phyloP scores from a whole-genome alignment of 2,113 vertebrate genomes.

The Chaenocephalus aceratus region DNA sequence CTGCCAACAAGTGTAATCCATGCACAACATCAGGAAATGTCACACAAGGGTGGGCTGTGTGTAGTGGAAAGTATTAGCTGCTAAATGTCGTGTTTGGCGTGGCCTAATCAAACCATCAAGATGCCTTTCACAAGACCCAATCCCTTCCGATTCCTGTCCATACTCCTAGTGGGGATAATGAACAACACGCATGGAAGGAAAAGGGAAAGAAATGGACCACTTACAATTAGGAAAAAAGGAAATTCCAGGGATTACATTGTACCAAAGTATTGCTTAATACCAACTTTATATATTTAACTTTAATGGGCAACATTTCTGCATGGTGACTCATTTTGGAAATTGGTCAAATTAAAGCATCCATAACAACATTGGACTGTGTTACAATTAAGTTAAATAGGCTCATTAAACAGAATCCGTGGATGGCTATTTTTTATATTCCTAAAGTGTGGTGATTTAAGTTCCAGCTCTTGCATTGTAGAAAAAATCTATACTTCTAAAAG shows the following conservation, averaged over 20 bases:
- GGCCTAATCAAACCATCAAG: slow-evolving; percentile 53
- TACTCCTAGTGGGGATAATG: slow-evolving; percentile 49
- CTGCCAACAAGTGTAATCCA: slow-evolving; percentile 50
- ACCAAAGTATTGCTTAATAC: neutral
- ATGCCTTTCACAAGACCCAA: slow-evolving; percentile 15
- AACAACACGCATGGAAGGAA: slow-evolving; percentile 47
- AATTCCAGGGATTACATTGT: slow-evolving; percentile 31
- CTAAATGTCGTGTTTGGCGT: slow-evolving; percentile 14
- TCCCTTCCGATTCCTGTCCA: slow-evolving; percentile 24
- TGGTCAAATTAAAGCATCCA: neutral
- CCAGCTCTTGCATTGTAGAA: neutral
- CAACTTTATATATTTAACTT: neutral
- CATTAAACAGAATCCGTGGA: neutral
- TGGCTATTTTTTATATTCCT: neutral
- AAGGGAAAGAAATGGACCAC: slow-evolving; percentile 33
- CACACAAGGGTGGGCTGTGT: neutral
- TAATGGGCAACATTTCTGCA: slow-evolving; percentile 7
- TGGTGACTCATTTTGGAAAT: slow-evolving; percentile 1
- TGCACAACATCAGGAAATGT: slow-evolving; percentile 38
- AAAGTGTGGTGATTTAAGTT: neutral
- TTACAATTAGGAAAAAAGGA: slow-evolving; percentile 28
- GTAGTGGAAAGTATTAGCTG: slow-evolving; percentile 30
- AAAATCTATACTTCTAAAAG: neutral
- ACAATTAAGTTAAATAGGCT: neutral
- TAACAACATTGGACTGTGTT: neutral